Conservation (phyloP, 2,113 vertebrate genomes). For the rat (Rattus norvegicus) region DNA sequence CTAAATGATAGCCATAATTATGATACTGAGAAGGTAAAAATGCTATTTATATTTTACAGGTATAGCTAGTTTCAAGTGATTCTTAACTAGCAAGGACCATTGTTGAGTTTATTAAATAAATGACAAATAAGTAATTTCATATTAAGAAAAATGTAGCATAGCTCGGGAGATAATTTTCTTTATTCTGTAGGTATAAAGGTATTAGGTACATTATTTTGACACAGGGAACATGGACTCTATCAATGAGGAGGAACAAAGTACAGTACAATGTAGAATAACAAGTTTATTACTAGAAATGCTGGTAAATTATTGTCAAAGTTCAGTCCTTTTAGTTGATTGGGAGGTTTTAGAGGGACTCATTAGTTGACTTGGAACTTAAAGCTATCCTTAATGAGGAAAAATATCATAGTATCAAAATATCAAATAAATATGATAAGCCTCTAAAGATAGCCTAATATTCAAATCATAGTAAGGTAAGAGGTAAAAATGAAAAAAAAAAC, state of each 20-base stretch:
- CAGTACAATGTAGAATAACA: background rate
- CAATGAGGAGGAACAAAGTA: background rate
- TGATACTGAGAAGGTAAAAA: background rate
- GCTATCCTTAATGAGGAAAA: background rate
- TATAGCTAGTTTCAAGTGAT: background rate
- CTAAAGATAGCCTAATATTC: background rate
- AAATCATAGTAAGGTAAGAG: constrained; percentile 51
- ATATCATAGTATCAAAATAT: constrained; percentile 21
- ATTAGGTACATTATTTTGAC: background rate
- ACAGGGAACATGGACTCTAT: background rate
- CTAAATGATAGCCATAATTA: constrained; percentile 33
- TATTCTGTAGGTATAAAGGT: background rate
- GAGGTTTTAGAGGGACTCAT: background rate
- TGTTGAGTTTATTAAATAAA: constrained; percentile 44
- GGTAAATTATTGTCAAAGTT: constrained; percentile 24
- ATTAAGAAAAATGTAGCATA: background rate
- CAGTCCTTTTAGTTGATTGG: background rate
- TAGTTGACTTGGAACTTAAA: background rate
- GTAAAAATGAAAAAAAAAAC: background rate
- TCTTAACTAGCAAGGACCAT: background rate
- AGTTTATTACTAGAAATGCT: background rate
- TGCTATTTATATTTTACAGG: background rate
- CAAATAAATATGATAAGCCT: constrained; percentile 47
- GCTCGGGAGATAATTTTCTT: constrained; percentile 3
- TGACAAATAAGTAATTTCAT: background rate